phyloP scores from a whole-genome alignment of 2,113 vertebrate species.

The Peromyscus californicus region DNA sequence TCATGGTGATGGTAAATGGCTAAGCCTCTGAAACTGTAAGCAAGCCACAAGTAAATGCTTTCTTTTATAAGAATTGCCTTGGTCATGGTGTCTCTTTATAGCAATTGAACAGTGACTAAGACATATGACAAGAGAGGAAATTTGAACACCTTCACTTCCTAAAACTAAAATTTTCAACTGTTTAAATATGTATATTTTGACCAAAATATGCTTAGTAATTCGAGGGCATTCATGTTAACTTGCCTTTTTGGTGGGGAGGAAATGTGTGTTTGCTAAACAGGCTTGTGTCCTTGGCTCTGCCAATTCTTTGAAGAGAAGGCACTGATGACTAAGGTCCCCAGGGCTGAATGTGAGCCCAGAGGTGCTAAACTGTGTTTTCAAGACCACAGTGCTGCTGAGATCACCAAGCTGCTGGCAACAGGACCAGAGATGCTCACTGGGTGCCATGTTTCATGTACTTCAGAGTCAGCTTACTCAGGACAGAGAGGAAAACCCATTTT shows the following conservation, averaged over 20 bases:
- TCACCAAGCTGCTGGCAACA: not conserved
- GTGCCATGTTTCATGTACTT: not conserved
- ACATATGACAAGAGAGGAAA: conserved; percentile 16
- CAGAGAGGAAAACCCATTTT: conserved; percentile 2
- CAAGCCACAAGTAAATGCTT: not conserved
- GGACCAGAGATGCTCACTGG: not conserved
- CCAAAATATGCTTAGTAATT: conserved; percentile 62
- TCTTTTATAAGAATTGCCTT: not conserved
- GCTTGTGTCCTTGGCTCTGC: conserved; percentile 12
- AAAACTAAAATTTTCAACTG: conserved; percentile 61
- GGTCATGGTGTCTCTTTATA: not conserved
- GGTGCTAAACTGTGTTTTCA: not conserved
- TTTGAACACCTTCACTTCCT: conserved; percentile 60
- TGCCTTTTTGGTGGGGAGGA: not conserved
- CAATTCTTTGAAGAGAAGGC: conserved; percentile 56
- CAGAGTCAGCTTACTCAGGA: not conserved
- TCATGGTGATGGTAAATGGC: not conserved
- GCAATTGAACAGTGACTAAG: not conserved
- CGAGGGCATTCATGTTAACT: conserved; percentile 42
- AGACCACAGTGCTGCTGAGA: not conserved
- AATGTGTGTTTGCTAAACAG: conserved; percentile 28
- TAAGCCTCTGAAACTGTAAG: not conserved
- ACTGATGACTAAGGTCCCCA: not conserved
- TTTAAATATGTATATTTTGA: conserved; percentile 43
- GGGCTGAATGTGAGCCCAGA: not conserved